Percentiles rank a stretch among this genome's conserved stretches.
These are phyloP conservation scores for Hippasteria phrygiana DNA, from an alignment of 53 echinoderm and acorn worm genomes.

Conservation along the genomic window DNA sequence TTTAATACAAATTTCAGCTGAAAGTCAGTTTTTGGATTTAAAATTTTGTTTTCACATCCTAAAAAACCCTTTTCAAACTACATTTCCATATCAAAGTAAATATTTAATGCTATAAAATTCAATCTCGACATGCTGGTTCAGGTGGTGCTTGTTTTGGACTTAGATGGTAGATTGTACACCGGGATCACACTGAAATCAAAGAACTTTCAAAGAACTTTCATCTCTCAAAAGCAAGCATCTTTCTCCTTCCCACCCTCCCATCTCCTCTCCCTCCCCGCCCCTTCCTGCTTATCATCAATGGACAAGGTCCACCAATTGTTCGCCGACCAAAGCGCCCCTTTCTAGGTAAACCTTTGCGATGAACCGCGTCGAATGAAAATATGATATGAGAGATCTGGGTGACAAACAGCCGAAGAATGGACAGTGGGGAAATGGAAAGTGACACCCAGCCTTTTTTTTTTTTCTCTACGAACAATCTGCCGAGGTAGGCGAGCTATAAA, in stretches of 20 bases:
- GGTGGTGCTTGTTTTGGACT: too few relatives aligned
- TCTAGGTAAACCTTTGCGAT: not conserved
- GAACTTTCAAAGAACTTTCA: too few relatives aligned
- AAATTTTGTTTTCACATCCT: too few relatives aligned
- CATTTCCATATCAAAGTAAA: too few relatives aligned
- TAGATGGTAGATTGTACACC: too few relatives aligned
- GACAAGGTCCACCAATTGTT: not conserved
- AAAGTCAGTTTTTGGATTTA: too few relatives aligned
- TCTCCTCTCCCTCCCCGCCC: not conserved
- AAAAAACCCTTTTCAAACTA: too few relatives aligned
- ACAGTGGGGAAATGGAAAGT: constrained; percentile 19
- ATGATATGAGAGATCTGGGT: constrained; percentile 27
- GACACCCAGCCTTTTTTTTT: constrained; percentile 29
- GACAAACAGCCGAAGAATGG: constrained; percentile 10
- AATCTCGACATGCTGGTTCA: too few relatives aligned
- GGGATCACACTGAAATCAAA: too few relatives aligned
- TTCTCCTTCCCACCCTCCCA: not conserved
- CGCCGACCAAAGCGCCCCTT: not conserved
- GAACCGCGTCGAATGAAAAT: constrained; percentile 19
- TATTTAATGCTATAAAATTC: too few relatives aligned
- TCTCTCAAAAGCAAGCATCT: too few relatives aligned
- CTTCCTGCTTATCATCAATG: not conserved
- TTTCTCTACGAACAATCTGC: not conserved
- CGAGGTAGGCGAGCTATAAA: not conserved
- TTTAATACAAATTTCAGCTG: too few relatives aligned